Base-by-base conservation (phyloP, 2,888 invertebrate genomes). In the Volucella inflata region DNA sequence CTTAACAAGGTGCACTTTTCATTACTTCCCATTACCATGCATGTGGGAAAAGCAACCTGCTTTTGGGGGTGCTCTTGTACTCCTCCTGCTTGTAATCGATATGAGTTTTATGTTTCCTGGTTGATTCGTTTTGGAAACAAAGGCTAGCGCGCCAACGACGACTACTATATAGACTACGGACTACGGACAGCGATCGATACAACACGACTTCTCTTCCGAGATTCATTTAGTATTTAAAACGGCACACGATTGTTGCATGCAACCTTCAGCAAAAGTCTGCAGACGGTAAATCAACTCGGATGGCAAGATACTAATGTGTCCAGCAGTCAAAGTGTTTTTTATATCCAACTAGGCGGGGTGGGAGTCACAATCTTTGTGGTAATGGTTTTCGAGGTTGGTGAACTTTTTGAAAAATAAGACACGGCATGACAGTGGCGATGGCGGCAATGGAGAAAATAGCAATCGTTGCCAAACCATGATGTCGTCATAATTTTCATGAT, bases 231-330 rank as follows among this genome's bases (percentile, higher is more conserved):
- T 81, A 85, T 85, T 81, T 85, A 85, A 81, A 72, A 60, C 72
- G 36, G 62, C 48, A 30, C 30, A 68, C 67, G 76, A 72, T 81
- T 85, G 85, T 85, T 85, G 85, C 81, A 81, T 85, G 85, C 85
- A 77, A 76, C 46, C 59, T 70, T 70, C 14, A 17, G 46, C 38
- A 55, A 40, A 60, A 68, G 48, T 68, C 76, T 62, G 44, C 62
- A 72, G 72, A 77, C 85, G 62, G 60, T 80, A 85, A 76, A 81
- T 85, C 85, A 85, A 79, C 59, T 70, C 48, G 16, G 68, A 67
- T 75, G 75, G 53, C 44, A 59, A 65, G 42, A 62, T 67, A 79
- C 55, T 83, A 78, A 83, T 70, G 30, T 68, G 38, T 40, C 60
- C 60, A 42, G 40, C 40, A 16, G 30, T 10, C 40, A 46, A 12